Conservation (phyloP, 1,140 invertebrate species). For the Lycorma delicatula region DNA sequence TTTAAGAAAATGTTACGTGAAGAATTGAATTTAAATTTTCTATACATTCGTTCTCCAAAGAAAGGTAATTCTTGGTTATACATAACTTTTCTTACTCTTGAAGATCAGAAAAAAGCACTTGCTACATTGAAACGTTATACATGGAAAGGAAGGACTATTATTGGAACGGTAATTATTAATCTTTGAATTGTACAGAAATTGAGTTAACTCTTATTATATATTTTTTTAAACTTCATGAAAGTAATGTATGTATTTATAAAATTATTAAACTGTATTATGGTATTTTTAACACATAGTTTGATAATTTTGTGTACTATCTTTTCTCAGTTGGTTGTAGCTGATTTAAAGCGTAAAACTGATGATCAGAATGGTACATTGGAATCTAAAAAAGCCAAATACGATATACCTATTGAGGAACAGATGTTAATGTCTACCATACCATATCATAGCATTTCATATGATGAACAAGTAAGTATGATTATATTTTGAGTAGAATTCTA, state of each 20-base stretch:
- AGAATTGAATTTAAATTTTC: slow-evolving; percentile 26
- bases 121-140: slow-evolving; percentile 55
- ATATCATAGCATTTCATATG: slow-evolving; percentile 25
- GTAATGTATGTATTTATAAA: no score
- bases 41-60: slow-evolving; percentile 29
- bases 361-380: slow-evolving; percentile 5
- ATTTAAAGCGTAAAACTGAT: slow-evolving; percentile 19
- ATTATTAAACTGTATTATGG: no score
- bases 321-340: slow-evolving; percentile 25
- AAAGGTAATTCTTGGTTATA: slow-evolving; percentile 50
- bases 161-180: slow-evolving; percentile 29
- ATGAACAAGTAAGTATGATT: slow-evolving; percentile 24
- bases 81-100: slow-evolving; percentile 64
- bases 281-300: no score
- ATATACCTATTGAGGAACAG: slow-evolving; percentile 26
- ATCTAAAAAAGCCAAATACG: slow-evolving; percentile 21
- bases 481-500: background rate
- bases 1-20: slow-evolving; percentile 28
- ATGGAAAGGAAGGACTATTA: slow-evolving; percentile 56
- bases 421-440: slow-evolving; percentile 28
- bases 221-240: background rate
- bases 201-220: background rate
- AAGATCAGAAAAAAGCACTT: slow-evolving; percentile 61
- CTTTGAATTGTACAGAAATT: background rate
- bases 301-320: no score